Base-by-base conservation (phyloP, 2,113 vertebrate species). In the Xiphophorus maculatus region DNA sequence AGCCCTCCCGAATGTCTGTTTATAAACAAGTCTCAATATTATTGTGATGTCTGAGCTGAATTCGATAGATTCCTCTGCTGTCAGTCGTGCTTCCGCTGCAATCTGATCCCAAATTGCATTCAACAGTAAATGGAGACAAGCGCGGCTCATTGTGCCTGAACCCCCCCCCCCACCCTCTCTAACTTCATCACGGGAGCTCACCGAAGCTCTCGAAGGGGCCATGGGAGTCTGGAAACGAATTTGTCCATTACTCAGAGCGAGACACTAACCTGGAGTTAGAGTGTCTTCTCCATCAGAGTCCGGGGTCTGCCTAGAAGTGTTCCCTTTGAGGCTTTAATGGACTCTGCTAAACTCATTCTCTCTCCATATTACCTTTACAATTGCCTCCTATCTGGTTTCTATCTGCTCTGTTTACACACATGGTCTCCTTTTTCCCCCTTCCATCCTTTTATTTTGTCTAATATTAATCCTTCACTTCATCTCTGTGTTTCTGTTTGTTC, bases 11-110 rank as follows among this genome's bases (percentile, higher is more conserved):
- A 91, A 84, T 84, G 89, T 86, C 89, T 93, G 90, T 93, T 93
- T 91, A 92, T 91, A 88, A 91, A 92, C 89, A 93, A 91, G 89
- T 79, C 90, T 92, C 90, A 93, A 93, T 93, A 90, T 93, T 93
- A 90, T 93, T 91, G 91, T 90, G 93, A 93, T 87, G 87, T 90
- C 88, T 91, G 90, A 92, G 87, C 88, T 85, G 89, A 93, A 92
- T 93, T 88, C 88, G 44, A 93, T 93, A 93, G 90, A 93, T 92
- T 92, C 82, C 69, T 87, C 74, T 85, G 88, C 87, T 90, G 89
- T 88, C 87, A 90, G 90, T 82, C 82, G 69, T 68, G 89, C 91
- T 91, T 93, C 88, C 88, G 83, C 79, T 93, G 91, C 90, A 93
- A 94, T 35, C 83, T 40, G 90, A 93, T 92, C 87, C 68, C 72